phyloP scores from a whole-genome alignment of 2,113 vertebrate genomes.

The Hippocampus mohnikei region DNA sequence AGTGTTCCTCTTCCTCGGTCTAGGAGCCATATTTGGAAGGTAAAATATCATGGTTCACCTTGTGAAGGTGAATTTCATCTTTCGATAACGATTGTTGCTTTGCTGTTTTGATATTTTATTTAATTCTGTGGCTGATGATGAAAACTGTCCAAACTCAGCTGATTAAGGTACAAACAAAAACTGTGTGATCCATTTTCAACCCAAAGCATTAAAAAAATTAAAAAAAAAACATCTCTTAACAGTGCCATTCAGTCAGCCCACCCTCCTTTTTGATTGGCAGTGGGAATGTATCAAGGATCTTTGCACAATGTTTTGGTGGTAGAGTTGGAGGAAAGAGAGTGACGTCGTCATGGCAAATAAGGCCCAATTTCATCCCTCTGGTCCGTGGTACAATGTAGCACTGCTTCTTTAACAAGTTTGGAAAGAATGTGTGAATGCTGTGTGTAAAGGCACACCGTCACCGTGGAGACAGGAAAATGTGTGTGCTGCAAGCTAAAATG shows the following conservation, averaged over 20 bases:
- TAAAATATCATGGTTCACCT: too few relatives aligned
- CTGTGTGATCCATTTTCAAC: background rate
- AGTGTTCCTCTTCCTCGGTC: too few relatives aligned
- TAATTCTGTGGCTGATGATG: background rate
- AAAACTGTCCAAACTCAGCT: background rate
- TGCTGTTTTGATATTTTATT: background rate
- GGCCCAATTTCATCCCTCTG: slow-evolving; percentile 13
- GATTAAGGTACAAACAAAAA: background rate
- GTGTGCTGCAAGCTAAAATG: background rate
- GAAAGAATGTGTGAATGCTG: slow-evolving; percentile 42
- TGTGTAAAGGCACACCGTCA: slow-evolving; percentile 20
- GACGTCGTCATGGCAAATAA: slow-evolving; percentile 33
- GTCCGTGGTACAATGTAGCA: slow-evolving; percentile 13
- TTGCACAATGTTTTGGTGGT: slow-evolving; percentile 30
- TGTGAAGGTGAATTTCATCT: background rate
- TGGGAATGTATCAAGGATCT: slow-evolving; percentile 45
- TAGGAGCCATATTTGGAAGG: too few relatives aligned
- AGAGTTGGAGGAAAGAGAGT: slow-evolving; percentile 12
- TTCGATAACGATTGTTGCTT: background rate
- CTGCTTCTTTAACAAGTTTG: slow-evolving; percentile 45
- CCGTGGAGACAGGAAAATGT: slow-evolving; percentile 45
- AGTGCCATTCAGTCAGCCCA: background rate
- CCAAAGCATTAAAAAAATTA: background rate
- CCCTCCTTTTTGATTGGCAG: slow-evolving; percentile 27
- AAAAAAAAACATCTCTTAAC: background rate